Evolutionary conservation across 2,888 invertebrate species (phyloP).

Genomic region (Nymphalis c-album): DNA sequence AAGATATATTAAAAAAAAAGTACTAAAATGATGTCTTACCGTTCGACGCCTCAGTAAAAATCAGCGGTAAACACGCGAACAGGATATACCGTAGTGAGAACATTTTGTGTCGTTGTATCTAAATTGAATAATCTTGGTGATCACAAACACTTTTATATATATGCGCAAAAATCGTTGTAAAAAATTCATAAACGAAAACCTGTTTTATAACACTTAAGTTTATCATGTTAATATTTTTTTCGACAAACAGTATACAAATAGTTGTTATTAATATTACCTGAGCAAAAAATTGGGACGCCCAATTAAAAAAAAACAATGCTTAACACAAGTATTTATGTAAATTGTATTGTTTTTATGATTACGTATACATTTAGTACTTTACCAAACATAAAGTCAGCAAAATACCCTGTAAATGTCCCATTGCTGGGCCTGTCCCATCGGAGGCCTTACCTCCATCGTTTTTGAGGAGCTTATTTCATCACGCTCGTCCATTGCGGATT

Average conservation of each 20-base stretch:
- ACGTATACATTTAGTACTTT: too few relatives aligned
- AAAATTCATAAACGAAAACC: slow-evolving; percentile 12
- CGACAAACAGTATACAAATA: background rate
- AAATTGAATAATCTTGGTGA: slow-evolving; percentile 15
- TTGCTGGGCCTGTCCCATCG: too few relatives aligned
- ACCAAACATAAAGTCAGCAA: too few relatives aligned
- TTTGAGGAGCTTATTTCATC: too few relatives aligned
- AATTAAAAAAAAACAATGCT: background rate
- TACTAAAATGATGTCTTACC: background rate
- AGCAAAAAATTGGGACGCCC: background rate
- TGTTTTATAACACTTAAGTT: background rate
- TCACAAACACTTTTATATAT: slow-evolving; percentile 22
- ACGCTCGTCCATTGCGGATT: too few relatives aligned
- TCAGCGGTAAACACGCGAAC: background rate
- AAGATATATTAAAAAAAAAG: too few relatives aligned
- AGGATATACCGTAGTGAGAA: slow-evolving; percentile 14
- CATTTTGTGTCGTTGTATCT: slow-evolving; percentile 28
- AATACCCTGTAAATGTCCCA: too few relatives aligned
- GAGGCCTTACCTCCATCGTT: too few relatives aligned
- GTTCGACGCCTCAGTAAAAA: background rate
- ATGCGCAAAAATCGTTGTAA: background rate
- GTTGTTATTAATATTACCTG: background rate
- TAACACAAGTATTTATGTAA: too few relatives aligned
- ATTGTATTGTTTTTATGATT: too few relatives aligned
- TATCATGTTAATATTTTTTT: background rate